Conservation (phyloP, 2,797 vertebrate genomes). For the Octomys mimax region DNA sequence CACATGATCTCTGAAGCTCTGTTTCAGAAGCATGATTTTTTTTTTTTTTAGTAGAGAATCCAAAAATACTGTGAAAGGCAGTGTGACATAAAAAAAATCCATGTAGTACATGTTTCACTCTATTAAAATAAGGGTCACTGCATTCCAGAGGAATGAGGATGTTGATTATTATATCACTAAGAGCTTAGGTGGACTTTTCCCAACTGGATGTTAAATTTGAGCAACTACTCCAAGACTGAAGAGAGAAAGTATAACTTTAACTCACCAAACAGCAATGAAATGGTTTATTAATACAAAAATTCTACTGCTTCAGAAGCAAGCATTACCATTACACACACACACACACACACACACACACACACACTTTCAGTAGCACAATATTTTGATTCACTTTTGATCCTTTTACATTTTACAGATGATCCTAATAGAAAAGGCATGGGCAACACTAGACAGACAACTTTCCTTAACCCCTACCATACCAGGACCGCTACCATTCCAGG, state of each 20-base stretch:
- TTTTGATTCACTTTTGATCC: neutral
- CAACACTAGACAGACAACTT: neutral
- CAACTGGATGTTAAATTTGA: conserved; percentile 7
- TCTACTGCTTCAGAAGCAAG: neutral
- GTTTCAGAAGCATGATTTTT: neutral
- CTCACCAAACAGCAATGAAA: conserved; percentile 16
- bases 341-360: neutral
- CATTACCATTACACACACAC: neutral
- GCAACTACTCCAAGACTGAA: conserved; percentile 8
- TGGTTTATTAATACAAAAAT: neutral
- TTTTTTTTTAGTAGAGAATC: conserved; percentile 41
- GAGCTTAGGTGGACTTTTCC: neutral
- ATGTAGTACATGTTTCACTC: neutral
- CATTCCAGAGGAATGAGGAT: conserved; percentile 16
- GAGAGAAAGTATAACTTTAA: conserved; percentile 17
- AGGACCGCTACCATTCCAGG: neutral
- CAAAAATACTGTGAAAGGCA: conserved; percentile 13
- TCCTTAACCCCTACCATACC: neutral
- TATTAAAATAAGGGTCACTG: conserved; percentile 34
- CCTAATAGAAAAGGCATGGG: neutral
- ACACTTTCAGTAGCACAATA: neutral
- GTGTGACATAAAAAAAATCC: conserved; percentile 16
- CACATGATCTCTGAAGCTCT: conserved; percentile 39
- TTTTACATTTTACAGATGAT: neutral
- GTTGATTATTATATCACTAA: conserved; percentile 13